Evolutionary conservation across 1,140 invertebrate species (phyloP).

Genomic region (Palaemon carinicauda): DNA sequence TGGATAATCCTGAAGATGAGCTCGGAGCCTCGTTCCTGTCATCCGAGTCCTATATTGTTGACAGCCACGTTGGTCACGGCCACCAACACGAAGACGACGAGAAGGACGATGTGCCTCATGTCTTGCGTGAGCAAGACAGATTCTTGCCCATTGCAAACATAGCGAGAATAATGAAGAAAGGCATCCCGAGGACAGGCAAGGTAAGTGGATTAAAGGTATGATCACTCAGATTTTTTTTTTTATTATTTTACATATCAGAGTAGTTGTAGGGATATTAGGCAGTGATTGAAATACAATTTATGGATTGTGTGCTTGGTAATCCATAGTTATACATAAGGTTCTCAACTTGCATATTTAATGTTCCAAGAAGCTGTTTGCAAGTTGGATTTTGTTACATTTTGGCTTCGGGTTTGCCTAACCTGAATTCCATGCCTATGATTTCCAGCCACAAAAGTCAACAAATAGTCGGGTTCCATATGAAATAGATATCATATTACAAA

Average conservation of each 20-base stretch:
- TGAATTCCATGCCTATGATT: too few species aligned
- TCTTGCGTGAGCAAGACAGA: conserved; percentile 87
- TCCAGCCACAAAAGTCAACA: too few species aligned
- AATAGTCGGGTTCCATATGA: too few species aligned
- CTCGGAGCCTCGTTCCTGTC: conserved; percentile 72
- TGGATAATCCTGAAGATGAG: conserved; percentile 87
- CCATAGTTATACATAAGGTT: too few species aligned
- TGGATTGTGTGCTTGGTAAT: too few species aligned
- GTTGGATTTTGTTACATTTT: too few species aligned
- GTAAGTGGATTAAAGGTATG: conserved; percentile 66
- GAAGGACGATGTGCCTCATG: conserved; percentile 65
- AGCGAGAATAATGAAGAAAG: conserved; percentile 98
- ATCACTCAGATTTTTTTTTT: neutral
- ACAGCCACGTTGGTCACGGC: conserved; percentile 30
- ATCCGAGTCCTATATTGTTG: conserved; percentile 38
- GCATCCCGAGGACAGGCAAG: conserved; percentile 95
- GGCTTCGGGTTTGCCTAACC: too few species aligned
- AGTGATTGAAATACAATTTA: too few species aligned
- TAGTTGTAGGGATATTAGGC: neutral
- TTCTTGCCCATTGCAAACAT: conserved; percentile 99
- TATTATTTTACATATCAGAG: neutral
- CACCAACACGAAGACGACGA: conserved; percentile 62
- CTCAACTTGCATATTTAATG: too few species aligned
- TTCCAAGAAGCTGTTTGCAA: too few species aligned
- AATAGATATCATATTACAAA: too few species aligned